phyloP scores from a whole-genome alignment of 92 coral and sea anemone species.

The Actinostola sp. region DNA sequence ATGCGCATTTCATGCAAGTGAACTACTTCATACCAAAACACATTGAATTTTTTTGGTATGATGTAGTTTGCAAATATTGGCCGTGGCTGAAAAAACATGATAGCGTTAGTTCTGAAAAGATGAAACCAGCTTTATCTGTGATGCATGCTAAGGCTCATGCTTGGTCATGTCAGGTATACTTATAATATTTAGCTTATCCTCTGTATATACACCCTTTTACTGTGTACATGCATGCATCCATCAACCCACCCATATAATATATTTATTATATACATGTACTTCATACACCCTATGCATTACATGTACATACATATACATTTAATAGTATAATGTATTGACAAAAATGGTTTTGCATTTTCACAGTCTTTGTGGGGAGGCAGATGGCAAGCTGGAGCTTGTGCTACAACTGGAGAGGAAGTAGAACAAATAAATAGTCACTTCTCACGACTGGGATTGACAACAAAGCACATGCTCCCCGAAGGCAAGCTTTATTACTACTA shows the following conservation, averaged over 20 bases:
- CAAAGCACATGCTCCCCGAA: slow-evolving; percentile 76
- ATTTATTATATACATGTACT: no score
- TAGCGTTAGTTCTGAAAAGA: slow-evolving; percentile 23
- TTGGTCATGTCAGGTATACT: slow-evolving; percentile 81
- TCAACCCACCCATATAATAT: background rate
- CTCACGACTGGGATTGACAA: slow-evolving; percentile 58
- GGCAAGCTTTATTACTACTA: slow-evolving; percentile 20
- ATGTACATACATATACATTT: background rate
- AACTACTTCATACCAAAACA: slow-evolving; percentile 27
- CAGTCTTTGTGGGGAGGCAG: slow-evolving; percentile 62
- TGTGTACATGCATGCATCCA: background rate
- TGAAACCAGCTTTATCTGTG: slow-evolving; percentile 72
- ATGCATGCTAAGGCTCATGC: slow-evolving; percentile 81
- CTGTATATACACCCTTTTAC: background rate
- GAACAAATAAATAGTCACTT: slow-evolving; percentile 72
- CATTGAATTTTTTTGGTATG: slow-evolving; percentile 68
- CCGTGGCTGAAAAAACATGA: slow-evolving; percentile 70
- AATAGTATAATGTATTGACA: background rate
- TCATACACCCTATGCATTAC: no score
- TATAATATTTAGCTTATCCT: background rate
- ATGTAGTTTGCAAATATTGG: slow-evolving; percentile 76
- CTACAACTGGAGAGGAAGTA: slow-evolving; percentile 80
- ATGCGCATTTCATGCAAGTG: slow-evolving; percentile 62
- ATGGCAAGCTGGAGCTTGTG: slow-evolving; percentile 75
- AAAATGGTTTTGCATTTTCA: background rate